Evolutionary conservation across 2,113 vertebrate species (phyloP), one percentile per base, ranked within the genome.

Genomic region (Telmatochromis bifrenatus): DNA sequence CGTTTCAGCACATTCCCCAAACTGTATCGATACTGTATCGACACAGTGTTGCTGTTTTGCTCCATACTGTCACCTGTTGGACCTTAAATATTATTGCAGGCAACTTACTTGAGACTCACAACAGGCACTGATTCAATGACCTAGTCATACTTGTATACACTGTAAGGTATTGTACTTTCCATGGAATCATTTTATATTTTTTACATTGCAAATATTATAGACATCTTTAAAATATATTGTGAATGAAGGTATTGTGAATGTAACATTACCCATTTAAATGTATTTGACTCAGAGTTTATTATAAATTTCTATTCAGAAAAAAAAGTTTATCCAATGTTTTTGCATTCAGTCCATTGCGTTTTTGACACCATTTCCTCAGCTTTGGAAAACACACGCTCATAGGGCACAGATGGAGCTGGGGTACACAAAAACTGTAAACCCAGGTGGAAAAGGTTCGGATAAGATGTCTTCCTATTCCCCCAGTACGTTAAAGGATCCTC

Each of bases 301-400:
- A 53, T 10, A 53, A 51, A 35, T 35, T 35, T 2, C 3, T 53
- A 53, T 53, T 53, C 19, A 53, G 5, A 53, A 53, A 53, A 53
- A 53, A 0, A 53, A 2, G 19, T n/a, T 53, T 0, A 53, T 53
- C 19, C 5, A 53, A 53, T n/a, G 19, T 1, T 6, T 53, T 53
- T 53, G 19, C 9, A 53, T 53, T 6, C 49, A 53, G 49, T 53
- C 49, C 0, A n/a, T n/a, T 53, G 49, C 2, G 19, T 5, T n/a
- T 53, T 49, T 49, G 5, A n/a, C 51, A 53, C 3, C n/a, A 21
- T 53, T 21, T 0, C 0, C 51, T 6, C 51, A 54, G 3, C 19
- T 53, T 53, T 53, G 19, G 49, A n/a, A 53, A 53, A 53, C 19
- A 53, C 51, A 53, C 1, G 9, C 9, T 54, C 0, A 0, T 0